These are phyloP conservation scores for Stichopus horrens DNA, from an alignment of 53 echinoderm and acorn worm species.

Conservation along the genomic window DNA sequence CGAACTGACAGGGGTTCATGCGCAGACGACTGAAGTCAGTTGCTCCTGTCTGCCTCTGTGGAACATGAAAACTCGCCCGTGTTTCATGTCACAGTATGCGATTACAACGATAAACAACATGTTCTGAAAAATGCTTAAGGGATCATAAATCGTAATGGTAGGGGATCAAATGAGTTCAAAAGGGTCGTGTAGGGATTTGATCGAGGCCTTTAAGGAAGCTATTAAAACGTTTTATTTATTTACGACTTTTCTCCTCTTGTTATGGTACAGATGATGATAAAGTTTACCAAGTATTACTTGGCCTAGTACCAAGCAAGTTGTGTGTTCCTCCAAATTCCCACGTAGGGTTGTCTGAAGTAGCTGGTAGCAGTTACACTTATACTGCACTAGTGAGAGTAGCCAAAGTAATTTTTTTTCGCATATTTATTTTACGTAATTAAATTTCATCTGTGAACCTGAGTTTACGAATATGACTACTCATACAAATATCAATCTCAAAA, in stretches of 20 bases:
- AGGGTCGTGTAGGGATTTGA: neutral
- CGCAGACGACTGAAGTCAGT: no score
- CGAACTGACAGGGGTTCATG: no score
- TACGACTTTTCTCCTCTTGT: neutral
- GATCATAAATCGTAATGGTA: neutral
- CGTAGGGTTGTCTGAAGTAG: neutral
- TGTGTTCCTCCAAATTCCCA: constrained; percentile 1
- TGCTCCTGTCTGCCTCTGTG: no score
- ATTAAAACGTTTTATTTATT: neutral
- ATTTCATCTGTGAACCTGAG: no score
- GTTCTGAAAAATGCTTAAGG: neutral
- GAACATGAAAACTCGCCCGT: neutral
- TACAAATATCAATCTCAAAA: no score
- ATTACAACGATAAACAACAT: neutral
- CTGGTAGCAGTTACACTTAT: no score
- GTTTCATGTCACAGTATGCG: neutral
- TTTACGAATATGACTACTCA: no score
- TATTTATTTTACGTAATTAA: no score
- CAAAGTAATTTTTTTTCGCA: no score
- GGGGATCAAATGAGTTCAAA: neutral
- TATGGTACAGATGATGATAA: neutral
- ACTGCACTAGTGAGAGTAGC: no score
- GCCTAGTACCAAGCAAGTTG: neutral
- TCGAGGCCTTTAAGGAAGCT: neutral
- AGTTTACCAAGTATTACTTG: neutral